Percentiles rank a stretch among this genome's conserved stretches.
These are phyloP conservation scores for Lepilemur ruficaudatus DNA, from an alignment of 2,797 vertebrate genomes.

Conservation along the genomic window DNA sequence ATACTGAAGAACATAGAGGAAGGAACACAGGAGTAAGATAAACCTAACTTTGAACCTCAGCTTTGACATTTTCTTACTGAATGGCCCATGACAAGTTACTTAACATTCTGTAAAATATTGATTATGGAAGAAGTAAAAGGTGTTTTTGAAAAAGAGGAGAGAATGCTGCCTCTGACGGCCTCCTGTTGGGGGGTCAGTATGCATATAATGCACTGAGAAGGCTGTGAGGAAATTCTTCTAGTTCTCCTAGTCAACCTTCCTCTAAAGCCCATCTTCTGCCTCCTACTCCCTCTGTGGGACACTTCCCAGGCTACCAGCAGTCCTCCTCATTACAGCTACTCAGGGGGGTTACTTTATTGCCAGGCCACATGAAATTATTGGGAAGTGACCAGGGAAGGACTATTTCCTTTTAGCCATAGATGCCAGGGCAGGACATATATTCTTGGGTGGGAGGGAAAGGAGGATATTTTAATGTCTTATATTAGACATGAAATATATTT, in stretches of 20 bases:
- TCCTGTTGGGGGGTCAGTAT: neutral
- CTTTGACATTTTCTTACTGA: neutral
- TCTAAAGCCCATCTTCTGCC: neutral
- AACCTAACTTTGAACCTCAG: neutral
- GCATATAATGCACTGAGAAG: neutral
- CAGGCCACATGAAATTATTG: neutral
- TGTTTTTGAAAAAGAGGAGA: neutral
- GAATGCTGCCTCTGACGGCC: neutral
- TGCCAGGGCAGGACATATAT: neutral
- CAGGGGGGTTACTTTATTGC: neutral
- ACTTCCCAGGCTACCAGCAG: neutral
- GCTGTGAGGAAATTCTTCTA: neutral
- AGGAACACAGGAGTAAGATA: neutral
- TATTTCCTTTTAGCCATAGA: neutral
- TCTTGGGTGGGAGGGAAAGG: neutral
- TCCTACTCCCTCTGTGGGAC: too few species aligned
- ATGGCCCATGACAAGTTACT: neutral
- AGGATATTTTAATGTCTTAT: neutral
- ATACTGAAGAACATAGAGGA: neutral
- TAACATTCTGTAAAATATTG: neutral
- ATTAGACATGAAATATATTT: slow-evolving; percentile 4
- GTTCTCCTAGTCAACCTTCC: neutral
- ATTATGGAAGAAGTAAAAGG: neutral
- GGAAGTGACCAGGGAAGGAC: neutral
- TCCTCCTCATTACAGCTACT: neutral